Evolutionary conservation across 2,888 invertebrate genomes (phyloP).

Genomic region (Drosophila acutilabella): DNA sequence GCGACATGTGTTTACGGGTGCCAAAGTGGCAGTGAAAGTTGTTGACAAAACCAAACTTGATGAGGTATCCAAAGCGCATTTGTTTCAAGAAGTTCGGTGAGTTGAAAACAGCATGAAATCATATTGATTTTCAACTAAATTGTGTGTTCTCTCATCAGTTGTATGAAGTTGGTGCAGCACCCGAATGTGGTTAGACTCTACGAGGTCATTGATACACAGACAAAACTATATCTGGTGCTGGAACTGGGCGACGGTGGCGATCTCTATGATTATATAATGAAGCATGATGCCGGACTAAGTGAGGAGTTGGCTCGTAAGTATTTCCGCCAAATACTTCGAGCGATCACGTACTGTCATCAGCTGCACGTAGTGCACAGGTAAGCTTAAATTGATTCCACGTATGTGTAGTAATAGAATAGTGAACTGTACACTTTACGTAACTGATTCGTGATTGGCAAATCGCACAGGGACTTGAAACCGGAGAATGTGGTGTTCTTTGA

Average conservation of each 20-base stretch:
- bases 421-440: slow-evolving; percentile 54
- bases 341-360: slow-evolving; percentile 99
- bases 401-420: not conserved
- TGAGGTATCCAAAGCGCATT: slow-evolving; percentile 96
- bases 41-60: slow-evolving; percentile 99
- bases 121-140: not conserved
- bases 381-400: slow-evolving; percentile 25
- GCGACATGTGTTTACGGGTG: slow-evolving; percentile 99
- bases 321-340: slow-evolving; percentile 98
- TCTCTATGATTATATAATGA: slow-evolving; percentile 99
- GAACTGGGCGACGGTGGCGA: slow-evolving; percentile 99
- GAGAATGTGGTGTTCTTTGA: slow-evolving; percentile 99
- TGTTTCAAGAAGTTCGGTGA: slow-evolving; percentile 95
- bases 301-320: slow-evolving; percentile 95
- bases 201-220: slow-evolving; percentile 99
- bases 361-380: slow-evolving; percentile 88
- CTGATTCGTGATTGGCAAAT: slow-evolving; percentile 7
- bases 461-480: slow-evolving; percentile 95
- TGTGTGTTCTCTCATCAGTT: slow-evolving; percentile 86
- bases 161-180: slow-evolving; percentile 99
- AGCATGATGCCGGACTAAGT: slow-evolving; percentile 94
- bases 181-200: slow-evolving; percentile 99
- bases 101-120: slow-evolving; percentile 16
- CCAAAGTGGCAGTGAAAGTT: slow-evolving; percentile 98
- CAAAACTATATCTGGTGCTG: slow-evolving; percentile 97